A percentile compares a stretch with the other conserved stretches of the same genome.
Evolutionary conservation across 2,113 vertebrate genomes (phyloP).

Genomic region (chimpanzee (Pan troglodytes)): NHGRI_mPanTro3-v2.1_pri NC_072421.2:140893501-140894000

Average conservation of each 20-base stretch:
- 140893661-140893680: background rate
- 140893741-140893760: background rate
- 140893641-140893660: background rate
- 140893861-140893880: background rate
- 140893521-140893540: background rate
- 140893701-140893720: background rate
- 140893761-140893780: background rate
- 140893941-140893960: too few species aligned
- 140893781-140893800: background rate
- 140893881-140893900: background rate
- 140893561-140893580: background rate
- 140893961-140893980: too few species aligned
- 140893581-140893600: background rate
- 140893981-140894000: background rate
- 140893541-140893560: background rate
- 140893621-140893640: background rate
- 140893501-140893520: background rate
- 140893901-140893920: rapidly evolving
- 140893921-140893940: rapidly evolving
- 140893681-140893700: background rate
- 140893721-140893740: background rate
- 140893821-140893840: background rate
- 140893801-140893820: background rate
- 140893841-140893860: background rate
- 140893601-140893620: background rate